A percentile compares a stretch with the other conserved stretches of the same genome.
Evolutionary conservation across 2,113 vertebrate genomes (phyloP).

Genomic region (Ifrita kowaldi): DNA sequence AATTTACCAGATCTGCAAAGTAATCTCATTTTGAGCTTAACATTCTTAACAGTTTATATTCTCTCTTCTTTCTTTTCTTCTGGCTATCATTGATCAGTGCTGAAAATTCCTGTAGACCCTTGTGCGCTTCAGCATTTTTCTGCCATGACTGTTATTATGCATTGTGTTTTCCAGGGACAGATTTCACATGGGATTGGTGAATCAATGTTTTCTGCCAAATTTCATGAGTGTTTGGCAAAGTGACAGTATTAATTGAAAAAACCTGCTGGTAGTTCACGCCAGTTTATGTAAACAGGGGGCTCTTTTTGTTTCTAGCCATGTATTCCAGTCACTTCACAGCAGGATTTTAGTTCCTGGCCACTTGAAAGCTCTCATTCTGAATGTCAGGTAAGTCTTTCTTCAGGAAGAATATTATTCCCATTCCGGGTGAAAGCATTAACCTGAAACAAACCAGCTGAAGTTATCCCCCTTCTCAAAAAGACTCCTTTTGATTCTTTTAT

Average conservation of each 20-base stretch:
- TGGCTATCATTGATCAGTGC: background rate
- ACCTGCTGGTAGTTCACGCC: background rate
- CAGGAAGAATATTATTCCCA: background rate
- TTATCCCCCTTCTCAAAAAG: background rate
- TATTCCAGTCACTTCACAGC: background rate
- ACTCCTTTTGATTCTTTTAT: background rate
- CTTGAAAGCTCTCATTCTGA: background rate
- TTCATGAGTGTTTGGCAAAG: background rate
- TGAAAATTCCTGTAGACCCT: background rate
- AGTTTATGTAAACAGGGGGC: background rate
- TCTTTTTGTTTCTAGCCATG: background rate
- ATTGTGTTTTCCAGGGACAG: background rate
- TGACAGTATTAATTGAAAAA: constrained; percentile 18
- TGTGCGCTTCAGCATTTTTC: background rate
- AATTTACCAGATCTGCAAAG: background rate
- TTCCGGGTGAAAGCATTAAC: background rate
- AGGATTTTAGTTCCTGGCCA: background rate
- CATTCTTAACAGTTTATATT: background rate
- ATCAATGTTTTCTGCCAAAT: background rate
- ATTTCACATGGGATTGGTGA: background rate
- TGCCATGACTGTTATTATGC: background rate
- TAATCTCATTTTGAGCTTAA: background rate
- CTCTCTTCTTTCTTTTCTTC: background rate
- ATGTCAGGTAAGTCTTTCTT: background rate
- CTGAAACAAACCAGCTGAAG: background rate